These are phyloP conservation scores for Sitobion miscanthi DNA, from an alignment of 1,140 invertebrate species.

Conservation along the genomic window DNA sequence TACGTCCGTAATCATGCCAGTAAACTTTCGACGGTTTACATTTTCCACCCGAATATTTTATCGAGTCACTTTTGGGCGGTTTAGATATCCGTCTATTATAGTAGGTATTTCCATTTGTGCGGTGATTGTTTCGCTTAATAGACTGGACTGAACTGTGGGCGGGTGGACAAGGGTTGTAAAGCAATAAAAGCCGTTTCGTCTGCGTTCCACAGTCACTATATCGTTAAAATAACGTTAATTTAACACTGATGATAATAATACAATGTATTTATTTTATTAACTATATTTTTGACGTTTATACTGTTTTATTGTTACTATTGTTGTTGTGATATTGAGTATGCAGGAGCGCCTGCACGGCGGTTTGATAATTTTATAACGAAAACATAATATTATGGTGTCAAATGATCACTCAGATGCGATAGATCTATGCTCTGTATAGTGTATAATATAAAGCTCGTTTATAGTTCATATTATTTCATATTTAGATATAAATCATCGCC, in stretches of 20 bases:
- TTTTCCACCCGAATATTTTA: neutral
- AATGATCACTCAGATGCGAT: neutral
- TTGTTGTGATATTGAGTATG: neutral
- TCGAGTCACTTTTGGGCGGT: neutral
- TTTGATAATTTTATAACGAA: neutral
- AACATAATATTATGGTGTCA: neutral
- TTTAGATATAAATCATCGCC: neutral
- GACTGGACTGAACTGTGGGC: neutral
- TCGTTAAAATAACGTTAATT: neutral
- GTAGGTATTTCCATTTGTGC: neutral
- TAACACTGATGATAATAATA: neutral
- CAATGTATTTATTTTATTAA: neutral
- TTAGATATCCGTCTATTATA: neutral
- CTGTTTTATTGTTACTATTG: neutral
- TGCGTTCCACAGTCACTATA: neutral
- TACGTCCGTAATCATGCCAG: neutral
- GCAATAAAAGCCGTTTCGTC: neutral
- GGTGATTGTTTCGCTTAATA: neutral
- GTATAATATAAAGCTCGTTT: neutral
- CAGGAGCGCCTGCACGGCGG: neutral
- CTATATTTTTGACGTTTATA: neutral
- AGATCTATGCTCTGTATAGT: neutral
- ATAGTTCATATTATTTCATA: neutral
- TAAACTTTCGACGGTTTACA: neutral
- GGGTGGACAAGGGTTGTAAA: neutral